Conservation (phyloP, 1,140 invertebrate species). For the Cydia fagiglandana region DNA sequence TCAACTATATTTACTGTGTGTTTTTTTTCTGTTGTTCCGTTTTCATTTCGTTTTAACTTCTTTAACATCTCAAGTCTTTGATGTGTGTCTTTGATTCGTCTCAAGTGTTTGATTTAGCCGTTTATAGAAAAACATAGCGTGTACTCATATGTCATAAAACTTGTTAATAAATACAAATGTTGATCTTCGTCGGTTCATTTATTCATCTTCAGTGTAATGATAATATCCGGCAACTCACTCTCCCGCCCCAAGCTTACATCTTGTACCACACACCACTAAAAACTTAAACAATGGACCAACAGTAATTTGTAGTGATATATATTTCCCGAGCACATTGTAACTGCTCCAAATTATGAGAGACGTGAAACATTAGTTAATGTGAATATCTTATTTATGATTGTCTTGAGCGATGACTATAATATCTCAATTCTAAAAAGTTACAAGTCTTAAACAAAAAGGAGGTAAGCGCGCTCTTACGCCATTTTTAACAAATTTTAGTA, state of each 20-base stretch:
- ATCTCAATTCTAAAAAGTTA: background rate
- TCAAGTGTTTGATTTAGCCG: too few species aligned
- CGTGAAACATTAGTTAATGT: constrained; percentile 69
- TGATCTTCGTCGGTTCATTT: too few species aligned
- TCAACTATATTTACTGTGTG: too few species aligned
- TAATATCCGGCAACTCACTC: background rate
- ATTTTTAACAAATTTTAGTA: background rate
- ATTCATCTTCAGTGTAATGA: too few species aligned
- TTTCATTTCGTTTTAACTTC: too few species aligned
- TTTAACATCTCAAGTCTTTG: too few species aligned
- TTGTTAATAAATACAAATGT: too few species aligned
- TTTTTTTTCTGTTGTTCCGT: too few species aligned
- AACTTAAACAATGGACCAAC: constrained; percentile 64
- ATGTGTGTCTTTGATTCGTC: too few species aligned
- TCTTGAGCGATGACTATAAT: constrained; percentile 52
- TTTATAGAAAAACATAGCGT: too few species aligned
- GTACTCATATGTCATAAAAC: too few species aligned
- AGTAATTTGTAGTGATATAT: constrained; percentile 74
- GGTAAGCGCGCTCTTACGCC: background rate
- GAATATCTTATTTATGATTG: constrained; percentile 68
- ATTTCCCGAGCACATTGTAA: constrained; percentile 67
- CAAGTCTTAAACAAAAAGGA: background rate
- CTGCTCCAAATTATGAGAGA: constrained; percentile 63
- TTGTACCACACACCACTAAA: constrained; percentile 47
- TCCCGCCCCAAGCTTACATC: constrained; percentile 35